Conservation (phyloP, 1,140 invertebrate genomes). For the Rhyzopertha dominica region DNA sequence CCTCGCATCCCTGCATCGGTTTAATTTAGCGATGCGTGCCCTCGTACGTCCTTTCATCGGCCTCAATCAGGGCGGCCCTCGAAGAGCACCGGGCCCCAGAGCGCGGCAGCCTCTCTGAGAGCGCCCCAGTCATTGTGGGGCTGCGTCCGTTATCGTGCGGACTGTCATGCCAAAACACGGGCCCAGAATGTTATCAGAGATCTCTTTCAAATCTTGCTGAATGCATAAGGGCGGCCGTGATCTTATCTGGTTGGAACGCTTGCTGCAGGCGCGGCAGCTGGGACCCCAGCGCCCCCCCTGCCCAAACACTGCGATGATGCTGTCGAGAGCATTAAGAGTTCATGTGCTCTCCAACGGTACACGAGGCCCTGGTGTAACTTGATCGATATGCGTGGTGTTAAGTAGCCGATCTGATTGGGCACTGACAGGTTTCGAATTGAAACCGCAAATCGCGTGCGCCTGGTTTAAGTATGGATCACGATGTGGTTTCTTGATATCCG, state of each 20-base stretch:
- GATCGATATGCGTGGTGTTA: no score
- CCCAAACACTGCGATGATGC: background rate
- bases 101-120: conserved; percentile 9
- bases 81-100: conserved; percentile 26
- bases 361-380: no score
- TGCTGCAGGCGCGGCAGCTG: conserved; percentile 46
- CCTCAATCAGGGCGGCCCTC: conserved; percentile 13
- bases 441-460: no score
- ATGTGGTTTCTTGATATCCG: no score
- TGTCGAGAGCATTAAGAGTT: no score
- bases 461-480: no score
- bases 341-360: no score
- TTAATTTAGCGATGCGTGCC: no score
- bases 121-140: conserved; percentile 35
- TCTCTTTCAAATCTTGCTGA: conserved; percentile 48
- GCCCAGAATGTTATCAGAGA: conserved; percentile 46
- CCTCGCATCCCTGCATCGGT: no score
- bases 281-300: conserved; percentile 9
- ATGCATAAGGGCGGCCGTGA: conserved; percentile 46
- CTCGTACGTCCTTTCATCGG: background rate
- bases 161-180: conserved; percentile 49
- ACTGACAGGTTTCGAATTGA: no score
- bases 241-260: conserved; percentile 36
- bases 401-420: no score
- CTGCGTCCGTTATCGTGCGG: conserved; percentile 42